These are phyloP conservation scores for Dolomedes plantarius DNA, from an alignment of 2,888 invertebrate genomes.

Conservation along the genomic window DNA sequence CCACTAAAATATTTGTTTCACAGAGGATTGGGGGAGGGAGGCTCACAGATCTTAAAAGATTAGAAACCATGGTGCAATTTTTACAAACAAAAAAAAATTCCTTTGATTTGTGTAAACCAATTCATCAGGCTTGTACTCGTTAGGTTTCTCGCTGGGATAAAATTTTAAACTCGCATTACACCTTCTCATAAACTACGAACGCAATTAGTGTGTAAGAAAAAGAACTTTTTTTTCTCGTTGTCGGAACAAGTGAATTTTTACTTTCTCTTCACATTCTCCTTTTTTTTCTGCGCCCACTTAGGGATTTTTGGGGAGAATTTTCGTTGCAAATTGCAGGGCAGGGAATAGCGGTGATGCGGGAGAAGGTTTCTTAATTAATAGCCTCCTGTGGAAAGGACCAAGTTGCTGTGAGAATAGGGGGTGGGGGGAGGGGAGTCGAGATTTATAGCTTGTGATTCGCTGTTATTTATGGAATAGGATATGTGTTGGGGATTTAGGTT, in stretches of 20 bases:
- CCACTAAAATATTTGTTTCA: no score
- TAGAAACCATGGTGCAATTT: no score
- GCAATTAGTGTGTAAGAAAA: no score
- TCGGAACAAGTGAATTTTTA: neutral
- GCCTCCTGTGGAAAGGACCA: neutral
- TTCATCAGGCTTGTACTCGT: no score
- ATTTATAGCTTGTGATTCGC: conserved; percentile 2
- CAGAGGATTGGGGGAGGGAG: no score
- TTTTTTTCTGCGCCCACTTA: neutral
- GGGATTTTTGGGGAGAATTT: neutral
- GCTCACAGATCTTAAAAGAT: no score
- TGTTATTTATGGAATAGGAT: neutral
- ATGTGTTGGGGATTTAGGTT: neutral
- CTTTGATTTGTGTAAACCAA: no score
- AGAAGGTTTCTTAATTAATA: neutral
- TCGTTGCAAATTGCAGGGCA: neutral
- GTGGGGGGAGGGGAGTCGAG: neutral
- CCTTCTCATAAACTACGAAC: no score
- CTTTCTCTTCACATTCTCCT: neutral
- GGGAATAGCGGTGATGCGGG: neutral
- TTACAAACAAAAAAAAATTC: no score
- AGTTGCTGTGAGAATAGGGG: neutral
- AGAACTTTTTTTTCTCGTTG: no score
- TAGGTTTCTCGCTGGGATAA: no score
- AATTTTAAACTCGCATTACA: no score